phyloP scores from a whole-genome alignment of 2,113 vertebrate species.

The Halichoeres trimaculatus region DNA sequence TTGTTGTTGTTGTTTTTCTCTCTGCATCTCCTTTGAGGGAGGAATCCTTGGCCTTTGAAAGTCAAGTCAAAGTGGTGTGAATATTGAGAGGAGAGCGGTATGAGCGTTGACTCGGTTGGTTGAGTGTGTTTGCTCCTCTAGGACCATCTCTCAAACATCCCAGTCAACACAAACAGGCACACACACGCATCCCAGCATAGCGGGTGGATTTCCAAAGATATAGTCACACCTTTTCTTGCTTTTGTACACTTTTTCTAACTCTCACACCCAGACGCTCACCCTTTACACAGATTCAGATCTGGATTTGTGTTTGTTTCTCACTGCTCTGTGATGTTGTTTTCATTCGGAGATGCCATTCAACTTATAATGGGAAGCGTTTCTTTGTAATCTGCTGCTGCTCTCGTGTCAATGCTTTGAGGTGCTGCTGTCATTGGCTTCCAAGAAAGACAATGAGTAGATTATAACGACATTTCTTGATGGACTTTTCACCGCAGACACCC shows the following conservation, averaged over 20 bases:
- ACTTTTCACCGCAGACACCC: conserved; percentile 21
- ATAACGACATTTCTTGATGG: conserved; percentile 25
- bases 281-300: conserved; percentile 34
- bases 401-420: conserved; percentile 30
- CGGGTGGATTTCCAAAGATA: conserved; percentile 36
- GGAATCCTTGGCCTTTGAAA: conserved; percentile 71
- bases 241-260: conserved; percentile 16
- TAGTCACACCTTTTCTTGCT: conserved; percentile 37
- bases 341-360: conserved; percentile 49
- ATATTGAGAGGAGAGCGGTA: conserved; percentile 57
- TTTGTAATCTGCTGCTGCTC: conserved; percentile 41
- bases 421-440: conserved; percentile 6
- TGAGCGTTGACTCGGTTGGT: conserved; percentile 68
- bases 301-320: conserved; percentile 36
- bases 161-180: conserved; percentile 67
- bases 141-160: conserved; percentile 71
- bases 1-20: conserved; percentile 44
- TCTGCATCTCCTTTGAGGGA: conserved; percentile 62
- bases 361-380: conserved; percentile 45
- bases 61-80: conserved; percentile 70
- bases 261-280: conserved; percentile 28
- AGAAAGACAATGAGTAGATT: conserved; percentile 24
- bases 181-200: conserved; percentile 46
- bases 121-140: conserved; percentile 76
- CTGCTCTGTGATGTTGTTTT: conserved; percentile 23